Evolutionary conservation across 2,888 invertebrate species (phyloP).

Genomic region (Cosmia trapezina): DNA sequence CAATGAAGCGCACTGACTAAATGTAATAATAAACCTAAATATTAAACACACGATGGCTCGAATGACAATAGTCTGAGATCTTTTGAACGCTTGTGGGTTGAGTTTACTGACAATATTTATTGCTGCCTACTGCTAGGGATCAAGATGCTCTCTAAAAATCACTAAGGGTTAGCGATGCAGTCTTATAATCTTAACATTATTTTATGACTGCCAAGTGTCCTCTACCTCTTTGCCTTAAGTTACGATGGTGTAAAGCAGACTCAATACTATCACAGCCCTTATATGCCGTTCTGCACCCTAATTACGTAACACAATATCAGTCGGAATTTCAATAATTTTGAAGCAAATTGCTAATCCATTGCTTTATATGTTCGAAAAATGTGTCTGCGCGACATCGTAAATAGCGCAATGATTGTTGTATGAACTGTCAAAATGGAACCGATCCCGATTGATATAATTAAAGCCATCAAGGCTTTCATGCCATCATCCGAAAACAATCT

Average conservation of each 20-base stretch:
- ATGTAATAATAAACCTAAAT: neutral
- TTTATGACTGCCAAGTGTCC: neutral
- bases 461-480: too few relatives aligned
- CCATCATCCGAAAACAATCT: too few relatives aligned
- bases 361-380: too few relatives aligned
- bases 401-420: too few relatives aligned
- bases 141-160: neutral
- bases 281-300: too few relatives aligned
- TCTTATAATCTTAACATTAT: neutral
- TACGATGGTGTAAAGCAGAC: neutral
- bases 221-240: neutral
- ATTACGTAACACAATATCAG: too few relatives aligned
- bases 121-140: neutral
- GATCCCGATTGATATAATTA: too few relatives aligned
- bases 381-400: too few relatives aligned
- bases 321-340: too few relatives aligned
- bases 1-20: neutral
- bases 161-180: neutral
- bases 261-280: neutral
- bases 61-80: too few relatives aligned
- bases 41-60: neutral
- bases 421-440: too few relatives aligned
- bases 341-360: too few relatives aligned
- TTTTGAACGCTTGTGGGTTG: neutral
- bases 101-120: neutral